Evolutionary conservation across 2,797 vertebrate genomes (phyloP), one percentile per base, ranked within the genome.

Genomic region (Allobates femoralis): DNA sequence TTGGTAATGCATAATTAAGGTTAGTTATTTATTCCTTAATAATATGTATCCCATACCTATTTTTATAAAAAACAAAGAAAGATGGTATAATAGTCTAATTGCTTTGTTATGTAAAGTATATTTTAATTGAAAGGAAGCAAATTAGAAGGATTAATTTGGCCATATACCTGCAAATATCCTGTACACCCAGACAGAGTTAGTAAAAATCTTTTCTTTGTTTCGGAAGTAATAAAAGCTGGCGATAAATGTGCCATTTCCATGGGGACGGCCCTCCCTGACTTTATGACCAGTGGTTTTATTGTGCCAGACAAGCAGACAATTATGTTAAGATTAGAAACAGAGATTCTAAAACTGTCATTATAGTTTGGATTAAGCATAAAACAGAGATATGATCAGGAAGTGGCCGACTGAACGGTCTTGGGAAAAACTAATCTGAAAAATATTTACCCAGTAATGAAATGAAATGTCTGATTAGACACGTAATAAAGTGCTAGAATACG

Each of bases 161-260:
- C 77, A 15, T 41, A 41, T 41, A 79, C n/a, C 23, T 79, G 4
- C 34, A 46, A 79, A 79, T 79, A 62, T 64, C 77, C 77, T 79
- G 55, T 26, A 46, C 11, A 15, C 34, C n/a, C 77, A 79, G 56
- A 37, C 60, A 26, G 19, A 3, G 34, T 23, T 8, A 78, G 28
- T 23, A 79, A 58, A 75, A 75, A 69, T 16, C 51, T 30, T n/a
- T n/a, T 50, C 19, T 56, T 56, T 60, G 76, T 41, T 58, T 32
- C 34, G 56, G 19, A 64, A 79, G 77, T 79, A 60, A 79, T 79
- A 79, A 79, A 79, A 14, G 34, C 34, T 79, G 34, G 34, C 16
- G 56, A 79, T 55, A 79, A 62, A 46, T 32, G n/a, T 60, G 1
- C 23, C 76, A 37, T 58, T 79, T 37, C 53, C 37, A n/a, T 19